Conservation (phyloP, 2,888 invertebrate genomes). For the Stratiomys singularior region DNA sequence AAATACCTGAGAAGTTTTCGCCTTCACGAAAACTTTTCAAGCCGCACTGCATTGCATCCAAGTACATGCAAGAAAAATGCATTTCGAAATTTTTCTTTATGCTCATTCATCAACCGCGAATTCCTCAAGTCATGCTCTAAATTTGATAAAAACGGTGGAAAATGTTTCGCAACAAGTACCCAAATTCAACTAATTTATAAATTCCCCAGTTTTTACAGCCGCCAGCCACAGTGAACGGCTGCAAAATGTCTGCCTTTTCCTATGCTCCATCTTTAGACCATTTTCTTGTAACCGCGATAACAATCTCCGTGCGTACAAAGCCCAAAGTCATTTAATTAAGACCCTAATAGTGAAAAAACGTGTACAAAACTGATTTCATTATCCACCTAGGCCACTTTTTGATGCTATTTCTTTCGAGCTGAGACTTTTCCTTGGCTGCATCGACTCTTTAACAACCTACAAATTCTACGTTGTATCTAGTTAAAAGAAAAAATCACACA, state of each 20-base stretch:
- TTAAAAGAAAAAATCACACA: slow-evolving; percentile 18
- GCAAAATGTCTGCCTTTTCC: no score
- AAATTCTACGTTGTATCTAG: background rate
- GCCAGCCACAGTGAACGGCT: background rate
- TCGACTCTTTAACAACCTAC: background rate
- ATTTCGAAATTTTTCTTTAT: no score
- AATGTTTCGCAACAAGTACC: slow-evolving; percentile 12
- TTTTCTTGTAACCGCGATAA: slow-evolving; percentile 14
- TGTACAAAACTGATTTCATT: slow-evolving; percentile 20
- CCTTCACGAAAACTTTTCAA: no score
- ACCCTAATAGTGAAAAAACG: slow-evolving; percentile 16
- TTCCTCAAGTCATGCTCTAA: slow-evolving; percentile 8
- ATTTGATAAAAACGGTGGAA: slow-evolving; percentile 16
- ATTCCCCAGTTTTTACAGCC: slow-evolving; percentile 6
- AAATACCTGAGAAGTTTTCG: no score
- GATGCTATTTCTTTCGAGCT: background rate
- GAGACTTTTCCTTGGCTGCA: background rate
- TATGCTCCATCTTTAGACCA: background rate
- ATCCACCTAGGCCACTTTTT: slow-evolving; percentile 12
- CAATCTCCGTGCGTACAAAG: slow-evolving; percentile 29
- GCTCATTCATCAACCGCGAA: no score
- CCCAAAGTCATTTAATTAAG: slow-evolving; percentile 31
- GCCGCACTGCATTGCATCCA: no score
- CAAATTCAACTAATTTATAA: slow-evolving; percentile 21
- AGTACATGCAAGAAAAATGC: no score